Percentiles rank a stretch among this genome's conserved stretches.
phyloP scores from a whole-genome alignment of 2,888 invertebrate genomes.

The Platycheirus rosarum region DNA sequence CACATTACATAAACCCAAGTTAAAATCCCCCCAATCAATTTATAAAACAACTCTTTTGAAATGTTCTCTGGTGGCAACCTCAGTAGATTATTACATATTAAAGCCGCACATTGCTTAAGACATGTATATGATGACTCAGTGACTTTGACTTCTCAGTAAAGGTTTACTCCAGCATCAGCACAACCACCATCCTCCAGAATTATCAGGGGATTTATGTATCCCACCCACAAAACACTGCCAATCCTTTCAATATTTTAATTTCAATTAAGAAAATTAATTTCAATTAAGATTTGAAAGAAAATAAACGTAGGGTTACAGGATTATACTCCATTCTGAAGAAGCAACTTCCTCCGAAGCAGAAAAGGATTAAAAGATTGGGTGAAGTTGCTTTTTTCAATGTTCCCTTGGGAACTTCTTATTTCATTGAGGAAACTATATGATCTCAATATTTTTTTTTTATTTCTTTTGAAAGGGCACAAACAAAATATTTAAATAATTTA shows the following conservation, averaged over 20 bases:
- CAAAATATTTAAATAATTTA: background rate
- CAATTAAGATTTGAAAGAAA: slow-evolving; percentile 56
- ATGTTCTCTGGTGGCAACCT: too few relatives aligned
- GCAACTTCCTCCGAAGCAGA: slow-evolving; percentile 30
- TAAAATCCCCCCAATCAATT: too few relatives aligned
- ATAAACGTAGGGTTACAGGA: slow-evolving; percentile 45
- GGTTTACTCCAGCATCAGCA: background rate
- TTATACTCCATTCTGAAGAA: slow-evolving; percentile 30
- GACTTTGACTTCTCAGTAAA: slow-evolving; percentile 2
- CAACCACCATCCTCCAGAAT: background rate
- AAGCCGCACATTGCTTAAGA: slow-evolving; percentile 28
- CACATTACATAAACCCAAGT: too few relatives aligned
- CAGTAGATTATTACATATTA: too few relatives aligned
- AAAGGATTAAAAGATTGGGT: slow-evolving; percentile 30
- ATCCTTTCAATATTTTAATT: slow-evolving; percentile 54
- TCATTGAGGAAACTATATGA: background rate
- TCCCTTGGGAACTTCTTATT: slow-evolving; percentile 48
- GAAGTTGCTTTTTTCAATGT: slow-evolving; percentile 12
- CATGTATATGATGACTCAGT: slow-evolving; percentile 55
- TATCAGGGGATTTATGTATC: background rate
- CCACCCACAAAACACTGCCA: background rate
- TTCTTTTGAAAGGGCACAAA: background rate
- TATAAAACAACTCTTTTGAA: too few relatives aligned
- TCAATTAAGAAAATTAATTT: slow-evolving; percentile 63
- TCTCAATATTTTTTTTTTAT: background rate